Conservation (phyloP, 1,140 invertebrate species). For the Neelides sp. region DNA sequence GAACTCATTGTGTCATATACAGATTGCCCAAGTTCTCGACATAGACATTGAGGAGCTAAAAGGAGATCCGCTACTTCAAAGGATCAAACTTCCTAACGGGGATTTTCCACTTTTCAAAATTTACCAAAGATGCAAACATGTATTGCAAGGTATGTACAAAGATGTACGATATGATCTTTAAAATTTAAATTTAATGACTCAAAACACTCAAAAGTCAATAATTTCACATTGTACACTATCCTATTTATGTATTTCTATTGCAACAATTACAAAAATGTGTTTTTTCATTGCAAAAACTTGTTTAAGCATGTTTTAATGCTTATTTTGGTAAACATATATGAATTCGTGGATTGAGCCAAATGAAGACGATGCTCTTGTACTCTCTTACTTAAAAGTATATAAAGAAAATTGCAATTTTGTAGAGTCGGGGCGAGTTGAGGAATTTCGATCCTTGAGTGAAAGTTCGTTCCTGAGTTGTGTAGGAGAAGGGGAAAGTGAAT, state of each 20-base stretch:
- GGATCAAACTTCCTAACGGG: constrained; percentile 47
- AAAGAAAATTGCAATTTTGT: too few relatives aligned
- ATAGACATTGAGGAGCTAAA: constrained; percentile 53
- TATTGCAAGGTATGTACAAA: constrained; percentile 51
- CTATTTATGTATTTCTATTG: too few relatives aligned
- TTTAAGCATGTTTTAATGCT: too few relatives aligned
- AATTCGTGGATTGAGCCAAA: too few relatives aligned
- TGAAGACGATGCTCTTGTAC: not conserved
- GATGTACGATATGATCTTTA: too few relatives aligned
- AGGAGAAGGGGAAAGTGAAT: constrained; percentile 31
- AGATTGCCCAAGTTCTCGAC: constrained; percentile 48
- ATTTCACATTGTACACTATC: too few relatives aligned
- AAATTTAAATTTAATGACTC: too few relatives aligned
- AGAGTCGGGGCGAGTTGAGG: constrained; percentile 67
- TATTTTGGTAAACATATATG: too few relatives aligned
- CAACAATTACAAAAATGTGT: too few relatives aligned
- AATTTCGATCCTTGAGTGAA: constrained; percentile 61
- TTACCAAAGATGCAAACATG: constrained; percentile 72
- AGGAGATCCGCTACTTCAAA: constrained; percentile 49
- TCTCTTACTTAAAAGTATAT: not conserved
- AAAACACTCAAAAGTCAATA: too few relatives aligned
- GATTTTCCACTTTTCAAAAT: constrained; percentile 62
- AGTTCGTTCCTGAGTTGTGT: constrained; percentile 39
- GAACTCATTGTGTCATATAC: too few relatives aligned
- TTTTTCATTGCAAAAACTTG: too few relatives aligned